Base-by-base conservation (phyloP, 2,113 vertebrate species). In the Megalops atlanticus region DNA sequence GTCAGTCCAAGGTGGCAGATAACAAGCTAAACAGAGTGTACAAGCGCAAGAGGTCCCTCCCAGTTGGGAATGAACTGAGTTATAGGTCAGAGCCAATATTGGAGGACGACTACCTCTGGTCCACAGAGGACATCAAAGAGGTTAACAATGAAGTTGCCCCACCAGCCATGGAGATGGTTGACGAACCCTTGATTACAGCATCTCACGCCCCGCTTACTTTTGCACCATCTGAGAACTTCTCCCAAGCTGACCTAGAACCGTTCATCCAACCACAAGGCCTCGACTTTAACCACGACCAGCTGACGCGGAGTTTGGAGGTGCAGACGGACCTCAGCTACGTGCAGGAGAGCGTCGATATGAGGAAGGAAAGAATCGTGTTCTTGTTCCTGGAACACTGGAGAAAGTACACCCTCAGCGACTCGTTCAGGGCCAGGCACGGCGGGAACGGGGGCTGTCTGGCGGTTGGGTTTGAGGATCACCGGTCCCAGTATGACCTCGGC, bases 341-440 rank as follows among this genome's bases (percentile, higher is more conserved):
- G 0, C 94, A 93, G 43, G 95, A 97, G 81, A 94, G 88, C 74
- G 90, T 95, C 0, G 94, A 97, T 89, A 95, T 93, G 85, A 95
- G 94, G 83, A 98, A 97, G 90, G 98, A 98, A 77, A 94, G 96
- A 45, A 95, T 96, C 4, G 93, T 97, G 45, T 96, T 95, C 88
- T 92, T 99, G 45, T 99, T 99, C 82, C 89, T 99, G 76, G 95
- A 99, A 85, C 97, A 99, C 87, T 99, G 98, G 98, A 94, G 95
- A 83, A 96, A 96, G 85, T 95, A 95, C 89, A 95, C 96, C 0
- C 94, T 95, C 80, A 87, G 90, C 0, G 94, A 95, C 12, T 91
- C 92, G 0, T 93, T 92, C 81, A 91, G 82, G 78, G 90, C 86
- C 31, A 92, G 92, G 58, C 92, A 92, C 73, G 83, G 71, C 1